These are phyloP conservation scores for Thomomys bottae DNA, from an alignment of 2,113 vertebrate genomes.

Conservation along the genomic window DNA sequence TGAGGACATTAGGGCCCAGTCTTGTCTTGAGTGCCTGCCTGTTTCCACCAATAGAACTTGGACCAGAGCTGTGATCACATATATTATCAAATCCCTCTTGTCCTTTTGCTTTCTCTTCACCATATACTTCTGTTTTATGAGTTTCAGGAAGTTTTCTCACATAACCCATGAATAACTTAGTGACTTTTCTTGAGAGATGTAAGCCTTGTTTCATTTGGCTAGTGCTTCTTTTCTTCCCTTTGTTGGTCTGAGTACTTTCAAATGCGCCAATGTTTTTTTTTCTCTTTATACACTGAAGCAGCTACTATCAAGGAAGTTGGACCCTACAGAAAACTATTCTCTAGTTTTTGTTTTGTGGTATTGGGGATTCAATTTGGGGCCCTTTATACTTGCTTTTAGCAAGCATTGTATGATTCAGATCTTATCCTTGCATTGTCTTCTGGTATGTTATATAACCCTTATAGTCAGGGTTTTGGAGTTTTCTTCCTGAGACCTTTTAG, in stretches of 20 bases:
- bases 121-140: background rate
- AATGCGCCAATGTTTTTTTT: background rate
- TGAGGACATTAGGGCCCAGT: background rate
- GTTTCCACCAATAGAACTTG: background rate
- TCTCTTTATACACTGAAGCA: background rate
- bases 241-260: background rate
- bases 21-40: background rate
- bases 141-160: constrained; percentile 27
- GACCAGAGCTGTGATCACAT: background rate
- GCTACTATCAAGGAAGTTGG: background rate
- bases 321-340: background rate
- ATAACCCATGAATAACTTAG: background rate
- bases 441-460: too few relatives aligned
- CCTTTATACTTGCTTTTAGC: too few relatives aligned
- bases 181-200: constrained; percentile 33
- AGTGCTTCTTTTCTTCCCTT: background rate
- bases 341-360: too few relatives aligned
- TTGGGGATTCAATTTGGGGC: too few relatives aligned
- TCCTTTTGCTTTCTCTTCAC: background rate
- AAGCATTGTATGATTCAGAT: too few relatives aligned
- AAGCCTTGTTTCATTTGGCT: background rate
- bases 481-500: background rate
- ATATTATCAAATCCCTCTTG: background rate
- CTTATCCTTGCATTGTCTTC: too few relatives aligned
- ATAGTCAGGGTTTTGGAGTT: background rate